Conservation (phyloP, 1,140 invertebrate genomes). For the Lasioglossum baleicum region DNA sequence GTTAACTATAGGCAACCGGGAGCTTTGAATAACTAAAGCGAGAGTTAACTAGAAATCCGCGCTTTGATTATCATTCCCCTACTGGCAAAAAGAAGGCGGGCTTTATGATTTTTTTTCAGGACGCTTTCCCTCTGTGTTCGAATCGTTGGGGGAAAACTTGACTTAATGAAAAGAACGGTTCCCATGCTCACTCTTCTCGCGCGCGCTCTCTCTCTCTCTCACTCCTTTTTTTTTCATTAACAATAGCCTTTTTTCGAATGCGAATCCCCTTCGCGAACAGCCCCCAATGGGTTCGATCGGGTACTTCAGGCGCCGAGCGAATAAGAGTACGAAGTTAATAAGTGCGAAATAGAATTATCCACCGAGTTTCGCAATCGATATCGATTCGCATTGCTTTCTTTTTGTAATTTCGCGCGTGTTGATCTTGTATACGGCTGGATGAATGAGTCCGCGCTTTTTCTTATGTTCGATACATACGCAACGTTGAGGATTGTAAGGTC, state of each 20-base stretch:
- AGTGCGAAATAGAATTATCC: background rate
- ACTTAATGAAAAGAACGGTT: conserved; percentile 13
- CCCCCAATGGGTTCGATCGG: background rate
- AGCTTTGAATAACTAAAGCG: conserved; percentile 22
- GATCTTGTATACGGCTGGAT: background rate
- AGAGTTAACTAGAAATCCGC: conserved; percentile 25
- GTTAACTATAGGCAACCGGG: background rate
- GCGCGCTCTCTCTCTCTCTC: background rate
- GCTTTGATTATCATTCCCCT: background rate
- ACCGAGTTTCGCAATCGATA: background rate
- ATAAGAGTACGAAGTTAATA: background rate
- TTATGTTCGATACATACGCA: too few relatives aligned
- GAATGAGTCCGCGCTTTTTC: background rate
- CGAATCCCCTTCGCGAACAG: background rate
- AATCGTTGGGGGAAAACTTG: background rate
- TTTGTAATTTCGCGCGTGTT: too few relatives aligned
- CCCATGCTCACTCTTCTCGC: background rate
- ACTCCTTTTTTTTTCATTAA: background rate
- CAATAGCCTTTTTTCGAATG: background rate
- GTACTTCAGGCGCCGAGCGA: background rate
- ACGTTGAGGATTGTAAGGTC: too few relatives aligned
- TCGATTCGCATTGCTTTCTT: too few relatives aligned
- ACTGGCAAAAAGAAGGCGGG: background rate
- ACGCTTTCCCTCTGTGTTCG: background rate
- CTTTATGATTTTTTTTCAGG: conserved; percentile 20